These are phyloP conservation scores for Callionymus lyra DNA, from an alignment of 2,113 vertebrate genomes.

Conservation along the genomic window DNA sequence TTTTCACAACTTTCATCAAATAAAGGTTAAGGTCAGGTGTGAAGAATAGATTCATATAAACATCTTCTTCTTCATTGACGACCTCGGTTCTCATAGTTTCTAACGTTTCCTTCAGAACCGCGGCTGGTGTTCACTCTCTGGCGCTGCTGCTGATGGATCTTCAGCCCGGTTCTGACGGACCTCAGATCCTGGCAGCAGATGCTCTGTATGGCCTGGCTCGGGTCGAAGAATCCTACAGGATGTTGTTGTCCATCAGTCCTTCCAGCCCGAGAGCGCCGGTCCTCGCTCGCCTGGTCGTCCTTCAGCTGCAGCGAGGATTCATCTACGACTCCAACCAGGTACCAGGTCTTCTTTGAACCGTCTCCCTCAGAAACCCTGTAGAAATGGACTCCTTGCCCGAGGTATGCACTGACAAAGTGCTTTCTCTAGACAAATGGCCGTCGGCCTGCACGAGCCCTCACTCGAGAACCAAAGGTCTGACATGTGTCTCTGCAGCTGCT, in stretches of 20 bases:
- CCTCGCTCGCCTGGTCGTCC: conserved; percentile 76
- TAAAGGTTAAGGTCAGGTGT: not conserved
- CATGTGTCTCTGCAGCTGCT: conserved; percentile 67
- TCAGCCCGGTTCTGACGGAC: conserved; percentile 62
- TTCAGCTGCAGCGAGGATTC: conserved; percentile 83
- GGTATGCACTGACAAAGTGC: too few species aligned
- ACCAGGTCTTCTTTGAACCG: not conserved
- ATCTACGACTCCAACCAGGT: conserved; percentile 84
- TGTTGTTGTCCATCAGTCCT: conserved; percentile 66
- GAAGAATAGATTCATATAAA: not conserved
- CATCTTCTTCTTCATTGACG: too few species aligned
- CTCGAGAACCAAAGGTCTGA: too few species aligned
- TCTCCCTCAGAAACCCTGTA: too few species aligned
- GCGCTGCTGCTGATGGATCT: conserved; percentile 78
- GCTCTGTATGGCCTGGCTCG: conserved; percentile 78
- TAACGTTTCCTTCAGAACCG: conserved; percentile 51
- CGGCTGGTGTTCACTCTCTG: conserved; percentile 77
- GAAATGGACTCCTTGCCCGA: too few species aligned
- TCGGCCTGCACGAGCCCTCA: too few species aligned
- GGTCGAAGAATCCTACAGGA: conserved; percentile 76
- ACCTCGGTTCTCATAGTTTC: not conserved
- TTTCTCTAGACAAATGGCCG: too few species aligned
- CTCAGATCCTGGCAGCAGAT: conserved; percentile 77
- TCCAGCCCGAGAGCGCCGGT: conserved; percentile 66
- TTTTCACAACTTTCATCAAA: not conserved